Base-by-base conservation (phyloP, 2,888 invertebrate genomes). In the Phyllotreta striolata region DNA sequence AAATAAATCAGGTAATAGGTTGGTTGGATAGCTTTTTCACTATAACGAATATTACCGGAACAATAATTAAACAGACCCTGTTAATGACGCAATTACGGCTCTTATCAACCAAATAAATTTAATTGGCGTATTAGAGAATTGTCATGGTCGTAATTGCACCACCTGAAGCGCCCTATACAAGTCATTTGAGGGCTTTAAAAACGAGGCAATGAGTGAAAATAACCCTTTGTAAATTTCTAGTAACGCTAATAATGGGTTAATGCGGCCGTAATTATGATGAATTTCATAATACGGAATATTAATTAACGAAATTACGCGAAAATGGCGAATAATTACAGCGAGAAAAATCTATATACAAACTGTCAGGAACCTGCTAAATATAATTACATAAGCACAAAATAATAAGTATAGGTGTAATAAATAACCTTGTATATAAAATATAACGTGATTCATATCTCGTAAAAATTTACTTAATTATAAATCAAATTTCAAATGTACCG, bases 61-160 rank as follows among this genome's bases (percentile, higher is more conserved):
- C 55, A 57, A 40, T 63, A 14, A 44, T 12, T 38, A 47, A 47
- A 47, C 47, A 52, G 13, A 3, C 39, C 34, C 10, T 38, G 35
- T 55, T 55, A 49, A 55, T 54, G 40, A 55, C 35, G 24, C 62
- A 62, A 62, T 62, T 62, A 51, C 14, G 35, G 39, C 57, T 52
- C 37, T 63, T 52, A 57, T 52, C 52, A 51, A 43, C 38, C 38
- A 57, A 63, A 63, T 46, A 44, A 55, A 39, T 62, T 62, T 51
- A 55, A 63, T 57, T 57, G 62, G 39, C 41, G 12, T 49, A 46
- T 35, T 39, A 63, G 54, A 57, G 52, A 57, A 57, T 52, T 12
- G 14, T 51, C 34, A 43, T 63, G 9, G 12, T 39, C 52, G 34
- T 57, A 52, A 57, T 47, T 54, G 40, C 54, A 58, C 57, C 46